Base-by-base conservation (phyloP, 2,888 invertebrate species). In the Eupithecia subfuscata region DNA sequence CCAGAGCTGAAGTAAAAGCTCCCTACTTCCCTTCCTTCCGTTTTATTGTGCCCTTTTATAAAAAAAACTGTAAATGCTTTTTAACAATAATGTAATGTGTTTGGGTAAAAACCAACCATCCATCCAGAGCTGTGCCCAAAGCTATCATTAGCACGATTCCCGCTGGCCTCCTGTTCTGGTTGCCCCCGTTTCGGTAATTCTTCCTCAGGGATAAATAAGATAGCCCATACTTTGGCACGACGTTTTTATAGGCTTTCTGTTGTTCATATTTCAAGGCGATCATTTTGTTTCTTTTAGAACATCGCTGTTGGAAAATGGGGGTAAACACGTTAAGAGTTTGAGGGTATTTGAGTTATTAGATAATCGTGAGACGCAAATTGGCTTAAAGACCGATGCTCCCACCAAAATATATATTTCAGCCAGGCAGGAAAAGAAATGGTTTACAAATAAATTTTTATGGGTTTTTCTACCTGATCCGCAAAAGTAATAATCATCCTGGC, bases 141-240 rank as follows among this genome's bases (percentile, higher is more conserved):
- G 70, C 75, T 56, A 77, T 77, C 77, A 77, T 77, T 77, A 76
- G 78, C 79, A 70, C 71, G 74, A 70, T 75, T 71, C 78, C 78
- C 82, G 76, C 78, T 79, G 78, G 82, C 80, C 81, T 74, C 76
- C 81, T 60, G 60, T 60, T 77, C 52, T 78, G 76, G 80, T 60
- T 78, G 60, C 60, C 83, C 77, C 78, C 75, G 75, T 72, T 81
- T 70, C 70, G 77, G 79, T 79, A 82, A 82, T 82, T 82, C 78
- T 81, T 78, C 76, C 79, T 83, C 81, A 56, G 81, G 81, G 82
- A 80, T 68, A 78, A 75, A 80, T 75, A 82, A 79, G 79, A 77
- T 60, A 63, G 64, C 70, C 74, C 79, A 73, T 81, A 82, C 78
- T 85, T 80, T 78, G 60, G 80, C 70, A 72, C 72, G 80, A 76